These are phyloP conservation scores for Bombus terrestris DNA, from an alignment of 1,140 invertebrate species.

Conservation along the genomic window DNA sequence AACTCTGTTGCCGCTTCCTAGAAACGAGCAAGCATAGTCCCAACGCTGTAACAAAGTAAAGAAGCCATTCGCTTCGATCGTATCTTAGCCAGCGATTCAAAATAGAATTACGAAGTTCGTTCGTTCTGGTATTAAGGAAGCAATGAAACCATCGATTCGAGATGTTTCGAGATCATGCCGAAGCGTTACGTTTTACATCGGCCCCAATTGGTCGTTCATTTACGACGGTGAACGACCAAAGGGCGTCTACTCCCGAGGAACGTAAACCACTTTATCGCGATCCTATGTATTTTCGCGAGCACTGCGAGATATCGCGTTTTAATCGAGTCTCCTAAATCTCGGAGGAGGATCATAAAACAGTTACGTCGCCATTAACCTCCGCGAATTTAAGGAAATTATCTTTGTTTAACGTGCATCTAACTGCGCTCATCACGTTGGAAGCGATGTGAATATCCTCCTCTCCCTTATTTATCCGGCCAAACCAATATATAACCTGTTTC, in stretches of 20 bases:
- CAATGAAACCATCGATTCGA: no score
- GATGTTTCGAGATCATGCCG: no score
- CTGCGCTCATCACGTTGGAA: not conserved
- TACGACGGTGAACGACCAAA: not conserved
- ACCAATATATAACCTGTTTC: not conserved
- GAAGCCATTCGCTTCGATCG: not conserved
- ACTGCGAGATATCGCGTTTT: slow-evolving; percentile 54
- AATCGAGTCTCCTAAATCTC: slow-evolving; percentile 58
- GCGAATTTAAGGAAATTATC: slow-evolving; percentile 59
- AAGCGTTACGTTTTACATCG: no score
- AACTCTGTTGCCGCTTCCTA: not conserved
- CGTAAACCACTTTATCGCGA: slow-evolving; percentile 58
- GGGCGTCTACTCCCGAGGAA: not conserved
- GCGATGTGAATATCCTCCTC: not conserved
- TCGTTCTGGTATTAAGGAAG: not conserved
- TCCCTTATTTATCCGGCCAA: slow-evolving; percentile 2
- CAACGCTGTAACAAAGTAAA: not conserved
- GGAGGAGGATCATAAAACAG: slow-evolving; percentile 49
- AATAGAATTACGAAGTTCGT: not conserved
- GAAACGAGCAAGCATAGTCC: not conserved
- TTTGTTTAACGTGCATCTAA: slow-evolving; percentile 1
- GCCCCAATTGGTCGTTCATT: not conserved
- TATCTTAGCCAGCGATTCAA: not conserved
- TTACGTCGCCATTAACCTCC: slow-evolving; percentile 50
- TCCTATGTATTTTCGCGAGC: slow-evolving; percentile 46